These are phyloP conservation scores for Mormyrus proboscirostris DNA, from an alignment of 2,797 vertebrate species.

Conservation along the genomic window DNA sequence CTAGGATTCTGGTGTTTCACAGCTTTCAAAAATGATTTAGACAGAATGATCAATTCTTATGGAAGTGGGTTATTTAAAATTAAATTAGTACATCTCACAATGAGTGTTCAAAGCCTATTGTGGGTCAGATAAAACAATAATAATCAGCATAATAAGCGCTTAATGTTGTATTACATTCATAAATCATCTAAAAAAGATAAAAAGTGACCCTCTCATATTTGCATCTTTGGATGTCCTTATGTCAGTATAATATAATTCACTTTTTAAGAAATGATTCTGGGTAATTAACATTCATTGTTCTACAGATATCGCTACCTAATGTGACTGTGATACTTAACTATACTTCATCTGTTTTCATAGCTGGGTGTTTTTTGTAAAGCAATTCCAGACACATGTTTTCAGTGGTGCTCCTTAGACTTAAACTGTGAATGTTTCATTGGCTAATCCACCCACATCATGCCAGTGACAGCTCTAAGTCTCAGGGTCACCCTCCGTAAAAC, in stretches of 20 bases:
- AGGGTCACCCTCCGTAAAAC: neutral
- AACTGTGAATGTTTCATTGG: neutral
- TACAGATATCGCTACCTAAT: neutral
- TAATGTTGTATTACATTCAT: neutral
- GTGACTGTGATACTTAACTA: neutral
- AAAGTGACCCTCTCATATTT: neutral
- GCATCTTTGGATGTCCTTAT: neutral
- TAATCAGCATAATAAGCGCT: neutral
- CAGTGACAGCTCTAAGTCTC: neutral
- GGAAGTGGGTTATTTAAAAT: slow-evolving; percentile 4
- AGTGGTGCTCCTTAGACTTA: neutral
- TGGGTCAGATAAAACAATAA: neutral
- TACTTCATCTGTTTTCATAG: neutral
- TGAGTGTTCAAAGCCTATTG: neutral
- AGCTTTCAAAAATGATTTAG: neutral
- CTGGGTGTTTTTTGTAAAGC: neutral
- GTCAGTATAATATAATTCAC: neutral
- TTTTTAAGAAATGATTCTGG: neutral
- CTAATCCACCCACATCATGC: neutral
- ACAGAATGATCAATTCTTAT: neutral
- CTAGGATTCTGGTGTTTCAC: neutral
- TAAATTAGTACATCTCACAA: neutral
- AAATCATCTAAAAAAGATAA: neutral
- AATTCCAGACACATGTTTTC: neutral
- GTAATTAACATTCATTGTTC: neutral